phyloP scores from a whole-genome alignment of 2,888 invertebrate genomes.

The Cephus runcator region DNA sequence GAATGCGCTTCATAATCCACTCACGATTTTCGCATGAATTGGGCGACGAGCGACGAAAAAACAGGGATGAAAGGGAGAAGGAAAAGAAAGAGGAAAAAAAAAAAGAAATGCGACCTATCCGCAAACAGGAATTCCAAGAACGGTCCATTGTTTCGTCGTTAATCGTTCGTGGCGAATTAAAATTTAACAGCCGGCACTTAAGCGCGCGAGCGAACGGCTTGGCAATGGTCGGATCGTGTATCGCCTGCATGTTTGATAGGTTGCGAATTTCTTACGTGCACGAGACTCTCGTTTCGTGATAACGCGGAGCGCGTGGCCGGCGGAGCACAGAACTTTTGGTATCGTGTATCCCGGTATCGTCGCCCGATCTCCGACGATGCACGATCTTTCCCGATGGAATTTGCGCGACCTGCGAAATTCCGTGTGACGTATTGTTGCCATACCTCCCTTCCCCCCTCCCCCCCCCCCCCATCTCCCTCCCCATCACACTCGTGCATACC shows the following conservation, averaged over 20 bases:
- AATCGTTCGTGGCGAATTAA: slow-evolving; percentile 38
- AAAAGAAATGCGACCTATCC: neutral
- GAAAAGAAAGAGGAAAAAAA: neutral
- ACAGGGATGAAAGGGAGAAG: neutral
- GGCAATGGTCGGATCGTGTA: neutral
- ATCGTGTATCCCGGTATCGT: neutral
- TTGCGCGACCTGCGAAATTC: neutral
- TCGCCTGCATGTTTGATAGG: neutral
- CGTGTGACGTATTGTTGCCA: neutral
- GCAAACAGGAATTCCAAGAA: slow-evolving; percentile 28
- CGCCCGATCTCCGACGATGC: neutral
- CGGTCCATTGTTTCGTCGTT: slow-evolving; percentile 42
- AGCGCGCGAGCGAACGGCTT: slow-evolving; percentile 18
- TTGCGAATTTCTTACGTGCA: neutral
- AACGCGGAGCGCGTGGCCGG: neutral
- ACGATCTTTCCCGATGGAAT: neutral
- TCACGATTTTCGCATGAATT: neutral
- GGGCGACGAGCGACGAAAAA: neutral
- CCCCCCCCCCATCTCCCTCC: no score
- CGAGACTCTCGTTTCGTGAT: neutral
- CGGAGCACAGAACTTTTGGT: neutral
- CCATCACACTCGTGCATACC: no score
- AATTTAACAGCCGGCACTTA: slow-evolving; percentile 35
- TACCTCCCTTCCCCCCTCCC: no score
- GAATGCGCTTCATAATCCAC: neutral